A percentile compares a stretch with the other conserved stretches of the same genome.
phyloP scores from a whole-genome alignment of 2,113 vertebrate genomes.

The Tor tambroides region DNA sequence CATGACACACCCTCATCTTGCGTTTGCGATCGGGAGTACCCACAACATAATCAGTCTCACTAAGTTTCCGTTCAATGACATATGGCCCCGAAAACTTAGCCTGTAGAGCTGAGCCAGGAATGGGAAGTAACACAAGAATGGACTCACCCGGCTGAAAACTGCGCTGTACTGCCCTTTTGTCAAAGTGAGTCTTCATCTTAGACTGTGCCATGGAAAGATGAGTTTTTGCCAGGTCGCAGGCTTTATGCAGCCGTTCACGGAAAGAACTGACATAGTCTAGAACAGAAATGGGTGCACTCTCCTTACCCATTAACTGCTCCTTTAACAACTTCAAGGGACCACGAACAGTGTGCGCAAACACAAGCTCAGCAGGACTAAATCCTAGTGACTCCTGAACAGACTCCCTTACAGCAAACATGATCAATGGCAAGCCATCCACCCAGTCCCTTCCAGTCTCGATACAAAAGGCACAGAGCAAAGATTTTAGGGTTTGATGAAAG shows the following conservation, averaged over 20 bases:
- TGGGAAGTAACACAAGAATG: no score
- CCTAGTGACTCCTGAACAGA: background rate
- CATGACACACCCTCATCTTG: no score
- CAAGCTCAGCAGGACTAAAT: conserved; percentile 1
- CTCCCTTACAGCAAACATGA: background rate
- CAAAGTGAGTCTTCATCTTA: background rate
- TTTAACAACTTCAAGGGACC: background rate
- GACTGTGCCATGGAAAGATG: background rate
- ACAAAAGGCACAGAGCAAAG: background rate
- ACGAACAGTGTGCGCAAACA: background rate
- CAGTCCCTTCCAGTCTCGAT: background rate
- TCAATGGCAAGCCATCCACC: background rate
- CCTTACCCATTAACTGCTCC: background rate
- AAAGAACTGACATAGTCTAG: background rate
- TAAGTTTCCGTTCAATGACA: no score
- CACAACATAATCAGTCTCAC: no score
- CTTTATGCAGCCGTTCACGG: background rate
- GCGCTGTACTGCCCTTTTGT: background rate
- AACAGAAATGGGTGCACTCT: background rate
- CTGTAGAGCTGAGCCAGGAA: no score
- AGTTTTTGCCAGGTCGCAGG: background rate
- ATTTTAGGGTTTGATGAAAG: background rate
- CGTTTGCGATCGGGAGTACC: no score
- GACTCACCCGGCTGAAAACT: no score
- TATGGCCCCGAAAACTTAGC: no score